Evolutionary conservation across 1,140 invertebrate species (phyloP).

Genomic region (Gryon sp.): DNA sequence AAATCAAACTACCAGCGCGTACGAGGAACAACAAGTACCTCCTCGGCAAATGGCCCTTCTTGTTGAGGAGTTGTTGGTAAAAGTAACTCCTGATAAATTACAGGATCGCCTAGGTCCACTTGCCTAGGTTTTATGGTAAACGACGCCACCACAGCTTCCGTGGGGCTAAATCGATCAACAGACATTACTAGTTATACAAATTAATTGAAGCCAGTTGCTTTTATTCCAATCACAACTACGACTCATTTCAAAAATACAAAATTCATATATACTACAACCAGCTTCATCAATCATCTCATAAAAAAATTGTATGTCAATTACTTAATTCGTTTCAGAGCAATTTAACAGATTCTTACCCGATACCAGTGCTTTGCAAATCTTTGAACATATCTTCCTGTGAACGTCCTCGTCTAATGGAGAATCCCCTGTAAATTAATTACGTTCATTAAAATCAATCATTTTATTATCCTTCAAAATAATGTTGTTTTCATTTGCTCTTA

Average conservation of each 20-base stretch:
- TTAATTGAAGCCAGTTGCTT: slow-evolving; percentile 19
- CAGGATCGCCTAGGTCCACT: slow-evolving; percentile 77
- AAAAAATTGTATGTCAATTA: too few species aligned
- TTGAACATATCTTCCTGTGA: slow-evolving; percentile 92
- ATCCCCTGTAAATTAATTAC: slow-evolving; percentile 85
- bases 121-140: slow-evolving; percentile 79
- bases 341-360: slow-evolving; percentile 73
- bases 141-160: slow-evolving; percentile 73
- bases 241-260: too few species aligned
- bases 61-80: slow-evolving; percentile 77
- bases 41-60: slow-evolving; percentile 76
- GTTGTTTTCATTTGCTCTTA: slow-evolving; percentile 80
- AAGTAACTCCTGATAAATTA: slow-evolving; percentile 79
- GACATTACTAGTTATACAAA: slow-evolving; percentile 61
- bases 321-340: too few species aligned
- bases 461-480: background rate
- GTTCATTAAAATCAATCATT: background rate
- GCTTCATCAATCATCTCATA: too few species aligned
- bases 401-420: slow-evolving; percentile 85
- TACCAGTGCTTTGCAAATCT: slow-evolving; percentile 83
- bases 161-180: slow-evolving; percentile 75
- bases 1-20: slow-evolving; percentile 36
- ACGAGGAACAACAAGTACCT: slow-evolving; percentile 67
- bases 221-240: background rate
- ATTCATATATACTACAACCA: slow-evolving; percentile 22